phyloP scores from a whole-genome alignment of 2,797 vertebrate species.

The Phaenicophaeus curvirostris region DNA sequence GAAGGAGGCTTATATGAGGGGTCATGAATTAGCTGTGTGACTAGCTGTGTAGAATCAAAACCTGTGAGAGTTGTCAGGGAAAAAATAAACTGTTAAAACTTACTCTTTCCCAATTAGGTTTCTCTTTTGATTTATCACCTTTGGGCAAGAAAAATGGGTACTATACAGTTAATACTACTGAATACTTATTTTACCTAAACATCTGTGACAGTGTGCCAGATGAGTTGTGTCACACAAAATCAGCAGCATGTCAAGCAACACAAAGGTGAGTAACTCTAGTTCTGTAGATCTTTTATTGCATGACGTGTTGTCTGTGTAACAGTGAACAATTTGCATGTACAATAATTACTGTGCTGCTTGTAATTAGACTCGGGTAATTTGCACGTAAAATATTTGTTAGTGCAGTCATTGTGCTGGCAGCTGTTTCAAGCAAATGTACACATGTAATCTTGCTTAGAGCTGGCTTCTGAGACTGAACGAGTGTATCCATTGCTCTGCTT shows the following conservation, averaged over 20 bases:
- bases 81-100: not conserved
- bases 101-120: conserved; percentile 75
- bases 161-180: conserved; percentile 76
- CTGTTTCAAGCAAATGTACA: not conserved
- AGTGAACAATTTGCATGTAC: not conserved
- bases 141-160: conserved; percentile 77
- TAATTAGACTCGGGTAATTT: not conserved
- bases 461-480: not conserved
- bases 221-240: conserved; percentile 72
- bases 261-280: conserved; percentile 72
- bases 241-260: conserved; percentile 89
- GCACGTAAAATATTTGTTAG: not conserved
- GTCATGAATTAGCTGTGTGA: not conserved
- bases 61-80: not conserved
- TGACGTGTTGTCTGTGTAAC: not conserved
- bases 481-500: not conserved
- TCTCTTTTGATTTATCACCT: conserved; percentile 90
- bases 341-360: not conserved
- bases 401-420: not conserved
- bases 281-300: not conserved
- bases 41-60: not conserved
- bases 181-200: conserved; percentile 88
- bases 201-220: conserved; percentile 82
- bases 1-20: not conserved
- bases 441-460: not conserved